phyloP scores from a whole-genome alignment of 1,140 invertebrate genomes.

The Phthorimaea operculella region DNA sequence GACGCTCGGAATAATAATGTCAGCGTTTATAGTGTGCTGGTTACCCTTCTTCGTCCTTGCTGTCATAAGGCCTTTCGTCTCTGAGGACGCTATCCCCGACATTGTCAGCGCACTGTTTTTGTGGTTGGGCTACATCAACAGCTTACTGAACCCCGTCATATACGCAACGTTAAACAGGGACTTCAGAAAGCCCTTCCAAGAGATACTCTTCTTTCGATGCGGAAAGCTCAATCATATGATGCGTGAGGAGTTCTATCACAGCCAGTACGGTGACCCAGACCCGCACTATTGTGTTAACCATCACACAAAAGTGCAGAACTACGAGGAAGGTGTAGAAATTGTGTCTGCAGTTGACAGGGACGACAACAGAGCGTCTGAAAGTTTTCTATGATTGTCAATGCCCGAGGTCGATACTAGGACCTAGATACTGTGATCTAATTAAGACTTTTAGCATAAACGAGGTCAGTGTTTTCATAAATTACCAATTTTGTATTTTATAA shows the following conservation, averaged over 20 bases:
- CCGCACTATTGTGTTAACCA: slow-evolving; percentile 66
- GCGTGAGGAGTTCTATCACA: slow-evolving; percentile 92
- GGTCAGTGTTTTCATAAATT: slow-evolving; percentile 33
- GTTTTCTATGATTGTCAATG: slow-evolving; percentile 72
- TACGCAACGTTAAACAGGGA: slow-evolving; percentile 93
- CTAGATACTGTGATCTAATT: slow-evolving; percentile 68
- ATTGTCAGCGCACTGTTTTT: slow-evolving; percentile 79
- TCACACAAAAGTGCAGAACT: slow-evolving; percentile 60
- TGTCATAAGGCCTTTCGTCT: slow-evolving; percentile 84
- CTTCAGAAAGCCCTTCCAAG: slow-evolving; percentile 92
- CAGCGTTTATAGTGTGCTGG: slow-evolving; percentile 97
- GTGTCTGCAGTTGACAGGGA: slow-evolving; percentile 69
- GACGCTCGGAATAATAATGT: slow-evolving; percentile 97
- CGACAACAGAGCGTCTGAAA: slow-evolving; percentile 67
- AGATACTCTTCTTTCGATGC: slow-evolving; percentile 89
- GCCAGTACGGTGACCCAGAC: slow-evolving; percentile 86
- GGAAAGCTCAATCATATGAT: slow-evolving; percentile 90
- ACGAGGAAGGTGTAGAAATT: slow-evolving; percentile 71
- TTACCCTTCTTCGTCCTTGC: slow-evolving; percentile 96
- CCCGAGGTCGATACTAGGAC: slow-evolving; percentile 49
- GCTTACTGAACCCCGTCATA: slow-evolving; percentile 91
- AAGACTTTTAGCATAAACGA: slow-evolving; percentile 43
- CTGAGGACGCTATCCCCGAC: slow-evolving; percentile 76
- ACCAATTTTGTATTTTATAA: slow-evolving; percentile 23
- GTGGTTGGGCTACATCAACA: slow-evolving; percentile 95